Evolutionary conservation across 2,888 invertebrate genomes (phyloP).

Genomic region (Crocallis elinguaria): DNA sequence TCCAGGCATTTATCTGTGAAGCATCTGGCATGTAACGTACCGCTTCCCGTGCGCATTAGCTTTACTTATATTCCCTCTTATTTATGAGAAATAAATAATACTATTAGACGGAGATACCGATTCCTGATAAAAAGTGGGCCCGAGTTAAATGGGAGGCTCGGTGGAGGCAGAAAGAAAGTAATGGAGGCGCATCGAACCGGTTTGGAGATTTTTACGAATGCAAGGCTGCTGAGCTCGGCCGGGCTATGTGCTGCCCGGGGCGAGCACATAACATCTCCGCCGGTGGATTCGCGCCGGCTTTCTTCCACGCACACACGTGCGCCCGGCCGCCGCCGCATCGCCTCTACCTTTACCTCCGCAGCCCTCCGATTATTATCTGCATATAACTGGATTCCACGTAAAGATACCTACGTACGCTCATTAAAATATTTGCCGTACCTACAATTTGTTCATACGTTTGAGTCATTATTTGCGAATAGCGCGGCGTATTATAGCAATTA

Average conservation of each 20-base stretch:
- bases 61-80: conserved; percentile 81
- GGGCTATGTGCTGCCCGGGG: conserved; percentile 74
- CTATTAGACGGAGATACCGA: conserved; percentile 84
- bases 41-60: conserved; percentile 80
- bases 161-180: conserved; percentile 84
- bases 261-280: conserved; percentile 76
- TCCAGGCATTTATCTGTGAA: conserved; percentile 71
- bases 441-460: conserved; percentile 58
- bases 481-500: conserved; percentile 60
- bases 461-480: conserved; percentile 60
- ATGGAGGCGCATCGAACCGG: conserved; percentile 84
- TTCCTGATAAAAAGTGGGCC: conserved; percentile 84
- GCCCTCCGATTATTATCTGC: conserved; percentile 67
- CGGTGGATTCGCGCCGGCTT: conserved; percentile 79
- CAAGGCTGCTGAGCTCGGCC: conserved; percentile 73
- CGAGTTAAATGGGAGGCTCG: conserved; percentile 84
- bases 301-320: conserved; percentile 64
- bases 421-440: conserved; percentile 71
- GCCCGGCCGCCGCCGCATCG: conserved; percentile 27
- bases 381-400: conserved; percentile 73
- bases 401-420: conserved; percentile 64
- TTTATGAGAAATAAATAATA: conserved; percentile 85
- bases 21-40: conserved; percentile 77
- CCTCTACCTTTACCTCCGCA: conserved; percentile 14
- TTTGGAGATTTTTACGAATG: conserved; percentile 85